Conservation (phyloP, 2,113 vertebrate genomes). For the Etheostoma cragini region DNA sequence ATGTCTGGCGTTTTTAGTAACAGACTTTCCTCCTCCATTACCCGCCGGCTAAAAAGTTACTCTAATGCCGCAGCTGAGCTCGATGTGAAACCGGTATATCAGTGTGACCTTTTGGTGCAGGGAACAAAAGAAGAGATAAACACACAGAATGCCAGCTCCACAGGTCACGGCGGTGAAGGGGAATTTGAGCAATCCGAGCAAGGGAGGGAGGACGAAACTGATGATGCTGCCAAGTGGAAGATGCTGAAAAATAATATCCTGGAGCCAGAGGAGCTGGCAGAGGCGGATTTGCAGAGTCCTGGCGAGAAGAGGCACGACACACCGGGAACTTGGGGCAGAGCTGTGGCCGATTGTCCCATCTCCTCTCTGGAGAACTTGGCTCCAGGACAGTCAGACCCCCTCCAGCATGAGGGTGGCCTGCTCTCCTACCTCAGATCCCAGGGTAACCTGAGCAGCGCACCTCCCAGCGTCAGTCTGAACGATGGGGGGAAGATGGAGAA, state of each 20-base stretch:
- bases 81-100: conserved; percentile 73
- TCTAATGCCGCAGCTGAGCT: conserved; percentile 83
- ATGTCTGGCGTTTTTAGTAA: conserved; percentile 87
- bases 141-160: conserved; percentile 77
- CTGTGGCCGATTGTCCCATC: conserved; percentile 82
- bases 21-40: conserved; percentile 73
- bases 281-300: conserved; percentile 52
- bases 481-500: conserved; percentile 89
- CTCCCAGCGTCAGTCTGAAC: conserved; percentile 87
- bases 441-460: conserved; percentile 87
- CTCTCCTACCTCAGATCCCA: conserved; percentile 94
- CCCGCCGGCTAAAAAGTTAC: conserved; percentile 79
- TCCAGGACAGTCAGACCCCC: conserved; percentile 84
- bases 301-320: conserved; percentile 78
- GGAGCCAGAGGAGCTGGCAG: conserved; percentile 58
- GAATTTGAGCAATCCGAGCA: conserved; percentile 80
- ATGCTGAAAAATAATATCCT: conserved; percentile 56
- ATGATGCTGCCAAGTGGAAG: conserved; percentile 70
- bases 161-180: conserved; percentile 76
- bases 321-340: conserved; percentile 82
- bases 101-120: conserved; percentile 83
- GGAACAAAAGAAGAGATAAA: conserved; percentile 86
- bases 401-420: conserved; percentile 89
- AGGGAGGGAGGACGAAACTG: conserved; percentile 43
- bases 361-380: conserved; percentile 85